Evolutionary conservation across 2,888 invertebrate species (phyloP).

Genomic region (Aspidiotus destructor): DNA sequence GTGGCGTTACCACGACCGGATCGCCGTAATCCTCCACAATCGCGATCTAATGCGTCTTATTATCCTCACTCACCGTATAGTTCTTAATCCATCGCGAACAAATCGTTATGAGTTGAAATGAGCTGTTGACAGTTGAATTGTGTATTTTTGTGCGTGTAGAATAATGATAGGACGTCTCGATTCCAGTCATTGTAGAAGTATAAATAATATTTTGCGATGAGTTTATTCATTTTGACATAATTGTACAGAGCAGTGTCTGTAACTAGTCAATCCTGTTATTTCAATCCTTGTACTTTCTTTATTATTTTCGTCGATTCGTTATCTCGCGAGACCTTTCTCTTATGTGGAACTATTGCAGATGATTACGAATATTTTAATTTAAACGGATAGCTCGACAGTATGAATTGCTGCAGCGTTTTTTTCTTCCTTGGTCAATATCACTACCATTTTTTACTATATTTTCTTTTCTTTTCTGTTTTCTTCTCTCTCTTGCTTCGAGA

Average conservation of each 20-base stretch:
- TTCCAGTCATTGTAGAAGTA: too few species aligned
- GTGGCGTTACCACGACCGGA: background rate
- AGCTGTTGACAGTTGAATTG: too few species aligned
- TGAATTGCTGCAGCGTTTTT: background rate
- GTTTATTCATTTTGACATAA: too few species aligned
- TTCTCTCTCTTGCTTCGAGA: background rate
- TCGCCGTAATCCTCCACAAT: conserved; percentile 10
- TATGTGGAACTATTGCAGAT: too few species aligned
- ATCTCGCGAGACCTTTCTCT: too few species aligned
- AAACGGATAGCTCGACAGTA: background rate
- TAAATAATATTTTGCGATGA: too few species aligned
- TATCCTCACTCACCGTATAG: conserved; percentile 17
- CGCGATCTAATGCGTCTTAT: conserved; percentile 13
- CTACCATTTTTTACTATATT: background rate
- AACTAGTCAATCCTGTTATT: too few species aligned
- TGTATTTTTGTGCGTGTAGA: too few species aligned
- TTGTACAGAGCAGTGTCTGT: too few species aligned
- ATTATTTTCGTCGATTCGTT: too few species aligned
- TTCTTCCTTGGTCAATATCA: background rate
- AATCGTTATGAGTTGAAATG: background rate
- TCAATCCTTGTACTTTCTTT: too few species aligned
- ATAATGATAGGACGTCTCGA: too few species aligned
- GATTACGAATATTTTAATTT: background rate
- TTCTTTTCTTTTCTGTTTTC: background rate
- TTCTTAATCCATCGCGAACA: conserved; percentile 5